phyloP scores from a whole-genome alignment of 2,888 invertebrate species.

The Lasioglossum vierecki region DNA sequence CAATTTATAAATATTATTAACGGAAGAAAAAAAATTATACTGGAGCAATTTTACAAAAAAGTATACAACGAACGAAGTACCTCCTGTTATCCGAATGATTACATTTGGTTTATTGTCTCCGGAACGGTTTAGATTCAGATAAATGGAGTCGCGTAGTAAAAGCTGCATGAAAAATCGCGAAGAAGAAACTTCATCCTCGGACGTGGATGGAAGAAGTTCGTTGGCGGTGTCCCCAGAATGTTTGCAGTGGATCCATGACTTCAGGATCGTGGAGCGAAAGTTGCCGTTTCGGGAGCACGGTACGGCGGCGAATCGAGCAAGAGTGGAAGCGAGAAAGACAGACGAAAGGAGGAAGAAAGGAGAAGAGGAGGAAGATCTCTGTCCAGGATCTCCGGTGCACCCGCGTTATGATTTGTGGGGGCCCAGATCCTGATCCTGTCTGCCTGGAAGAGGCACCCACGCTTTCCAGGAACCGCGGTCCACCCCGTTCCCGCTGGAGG shows the following conservation, averaged over 20 bases:
- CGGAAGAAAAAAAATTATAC: too few relatives aligned
- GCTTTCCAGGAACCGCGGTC: constrained; percentile 79
- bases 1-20: too few relatives aligned
- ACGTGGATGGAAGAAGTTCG: not conserved
- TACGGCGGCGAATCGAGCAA: not conserved
- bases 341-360: constrained; percentile 7
- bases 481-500: constrained; percentile 50
- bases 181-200: not conserved
- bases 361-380: constrained; percentile 68
- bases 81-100: too few relatives aligned
- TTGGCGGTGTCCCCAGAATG: not conserved
- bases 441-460: constrained; percentile 78
- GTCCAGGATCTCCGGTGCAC: constrained; percentile 72
- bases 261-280: constrained; percentile 4
- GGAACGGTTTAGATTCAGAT: not conserved
- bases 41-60: too few relatives aligned
- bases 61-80: too few relatives aligned
- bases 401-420: constrained; percentile 80
- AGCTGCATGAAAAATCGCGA: not conserved
- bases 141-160: not conserved
- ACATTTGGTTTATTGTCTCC: too few relatives aligned
- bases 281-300: constrained; percentile 11
- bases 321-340: not conserved
- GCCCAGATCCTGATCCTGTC: constrained; percentile 79
- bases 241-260: not conserved